A percentile compares a stretch with the other conserved stretches of the same genome.
Conservation (phyloP, 2,888 invertebrate genomes). For the Andrena hattorfiana region DNA sequence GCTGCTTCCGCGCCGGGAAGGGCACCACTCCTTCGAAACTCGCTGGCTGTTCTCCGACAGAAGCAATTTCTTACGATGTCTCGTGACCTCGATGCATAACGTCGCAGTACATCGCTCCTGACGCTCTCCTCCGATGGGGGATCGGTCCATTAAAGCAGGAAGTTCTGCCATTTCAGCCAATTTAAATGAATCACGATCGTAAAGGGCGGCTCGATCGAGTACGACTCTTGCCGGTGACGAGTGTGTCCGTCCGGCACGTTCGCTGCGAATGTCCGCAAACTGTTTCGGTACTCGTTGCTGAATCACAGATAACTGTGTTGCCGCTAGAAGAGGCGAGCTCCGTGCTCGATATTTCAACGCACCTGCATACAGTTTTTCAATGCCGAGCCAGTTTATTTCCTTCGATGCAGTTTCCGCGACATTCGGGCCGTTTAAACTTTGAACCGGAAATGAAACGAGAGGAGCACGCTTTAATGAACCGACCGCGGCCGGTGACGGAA, state of each 20-base stretch:
- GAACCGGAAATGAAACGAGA: not conserved
- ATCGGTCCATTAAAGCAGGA: constrained; percentile 55
- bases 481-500: not conserved
- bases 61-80: not conserved
- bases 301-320: not conserved
- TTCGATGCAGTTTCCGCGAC: not conserved
- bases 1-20: not conserved
- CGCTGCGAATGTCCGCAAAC: not conserved
- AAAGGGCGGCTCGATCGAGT: not conserved
- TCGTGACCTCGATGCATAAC: not conserved
- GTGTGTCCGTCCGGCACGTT: too few relatives aligned
- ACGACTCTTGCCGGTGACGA: too few relatives aligned
- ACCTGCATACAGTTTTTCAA: not conserved
- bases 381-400: not conserved
- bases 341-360: not conserved
- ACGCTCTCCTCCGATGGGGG: not conserved
- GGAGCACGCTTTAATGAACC: constrained; percentile 1
- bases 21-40: not conserved
- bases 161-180: constrained; percentile 53
- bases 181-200: constrained; percentile 59
- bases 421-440: not conserved
- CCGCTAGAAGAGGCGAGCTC: too few relatives aligned
- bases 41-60: not conserved
- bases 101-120: not conserved
- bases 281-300: not conserved